These are phyloP conservation scores for Cebidichthys violaceus DNA, from an alignment of 2,113 vertebrate genomes.

Conservation along the genomic window DNA sequence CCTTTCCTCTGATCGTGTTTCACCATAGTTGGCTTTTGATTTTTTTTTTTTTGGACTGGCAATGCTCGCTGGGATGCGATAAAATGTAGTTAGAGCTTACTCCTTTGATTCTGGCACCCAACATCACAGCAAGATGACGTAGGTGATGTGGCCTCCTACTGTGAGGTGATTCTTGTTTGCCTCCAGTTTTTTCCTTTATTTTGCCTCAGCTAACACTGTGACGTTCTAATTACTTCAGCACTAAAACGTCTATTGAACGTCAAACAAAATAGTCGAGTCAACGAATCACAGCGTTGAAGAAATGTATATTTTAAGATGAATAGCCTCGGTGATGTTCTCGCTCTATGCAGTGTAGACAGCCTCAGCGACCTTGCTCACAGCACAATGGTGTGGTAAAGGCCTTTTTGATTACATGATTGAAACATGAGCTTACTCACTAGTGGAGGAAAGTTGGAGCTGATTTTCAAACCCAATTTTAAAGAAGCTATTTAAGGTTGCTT, in stretches of 20 bases:
- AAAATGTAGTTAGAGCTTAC: background rate
- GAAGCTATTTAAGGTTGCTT: background rate
- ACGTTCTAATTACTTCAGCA: background rate
- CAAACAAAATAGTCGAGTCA: conserved; percentile 17
- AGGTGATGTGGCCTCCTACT: background rate
- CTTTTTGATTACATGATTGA: conserved; percentile 72
- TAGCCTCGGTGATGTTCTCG: conserved; percentile 2
- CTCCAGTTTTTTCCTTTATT: too few relatives aligned
- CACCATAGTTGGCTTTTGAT: background rate
- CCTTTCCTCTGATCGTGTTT: background rate
- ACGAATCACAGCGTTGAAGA: background rate
- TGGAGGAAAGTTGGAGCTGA: conserved; percentile 15
- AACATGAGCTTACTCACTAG: conserved; percentile 50
- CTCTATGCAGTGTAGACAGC: conserved; percentile 22
- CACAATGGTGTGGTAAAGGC: conserved; percentile 53
- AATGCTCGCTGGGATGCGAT: background rate
- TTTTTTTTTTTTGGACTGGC: background rate
- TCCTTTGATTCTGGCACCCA: background rate
- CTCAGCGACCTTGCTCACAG: background rate
- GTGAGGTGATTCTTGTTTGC: background rate
- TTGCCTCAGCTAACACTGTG: background rate
- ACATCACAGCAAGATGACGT: background rate
- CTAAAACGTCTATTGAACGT: background rate
- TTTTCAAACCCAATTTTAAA: conserved; percentile 23
- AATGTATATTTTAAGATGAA: conserved; percentile 36